phyloP scores from a whole-genome alignment of 2,797 vertebrate species.

The Sylvilagus floridanus region DNA sequence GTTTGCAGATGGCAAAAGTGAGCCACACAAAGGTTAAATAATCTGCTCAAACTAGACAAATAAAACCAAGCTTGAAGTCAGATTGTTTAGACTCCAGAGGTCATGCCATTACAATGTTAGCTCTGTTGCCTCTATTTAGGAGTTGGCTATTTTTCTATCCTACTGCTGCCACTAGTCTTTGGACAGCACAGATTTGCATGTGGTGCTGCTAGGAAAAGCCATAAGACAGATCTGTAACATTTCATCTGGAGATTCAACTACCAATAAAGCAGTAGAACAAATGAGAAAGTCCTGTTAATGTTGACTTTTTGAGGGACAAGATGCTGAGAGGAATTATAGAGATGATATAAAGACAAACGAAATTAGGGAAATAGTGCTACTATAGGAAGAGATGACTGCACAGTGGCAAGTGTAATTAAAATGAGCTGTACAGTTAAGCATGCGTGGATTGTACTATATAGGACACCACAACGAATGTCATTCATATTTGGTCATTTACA shows the following conservation, averaged over 20 bases:
- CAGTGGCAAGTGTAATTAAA: not conserved
- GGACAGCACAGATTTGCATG: conserved; percentile 14
- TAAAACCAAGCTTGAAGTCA: not conserved
- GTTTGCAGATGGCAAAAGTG: conserved; percentile 36
- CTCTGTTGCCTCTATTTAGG: not conserved
- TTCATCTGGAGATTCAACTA: not conserved
- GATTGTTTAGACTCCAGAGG: not conserved
- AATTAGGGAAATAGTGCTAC: not conserved
- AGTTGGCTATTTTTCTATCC: not conserved
- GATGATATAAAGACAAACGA: conserved; percentile 3
- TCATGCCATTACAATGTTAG: not conserved
- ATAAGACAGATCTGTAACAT: not conserved
- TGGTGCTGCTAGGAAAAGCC: not conserved
- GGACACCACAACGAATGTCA: not conserved
- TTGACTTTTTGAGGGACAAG: not conserved
- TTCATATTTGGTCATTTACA: not conserved
- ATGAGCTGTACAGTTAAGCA: not conserved
- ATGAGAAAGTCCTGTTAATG: not conserved
- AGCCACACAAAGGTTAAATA: conserved; percentile 21
- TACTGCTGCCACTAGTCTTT: not conserved
- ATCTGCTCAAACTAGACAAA: not conserved
- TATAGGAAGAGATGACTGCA: not conserved
- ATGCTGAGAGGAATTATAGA: not conserved
- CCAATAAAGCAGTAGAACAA: conserved; percentile 3
- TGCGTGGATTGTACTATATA: not conserved